A percentile compares a stretch with the other conserved stretches of the same genome.
Conservation (phyloP, 2,113 vertebrate species). For the Gymnocephalus cernua region DNA sequence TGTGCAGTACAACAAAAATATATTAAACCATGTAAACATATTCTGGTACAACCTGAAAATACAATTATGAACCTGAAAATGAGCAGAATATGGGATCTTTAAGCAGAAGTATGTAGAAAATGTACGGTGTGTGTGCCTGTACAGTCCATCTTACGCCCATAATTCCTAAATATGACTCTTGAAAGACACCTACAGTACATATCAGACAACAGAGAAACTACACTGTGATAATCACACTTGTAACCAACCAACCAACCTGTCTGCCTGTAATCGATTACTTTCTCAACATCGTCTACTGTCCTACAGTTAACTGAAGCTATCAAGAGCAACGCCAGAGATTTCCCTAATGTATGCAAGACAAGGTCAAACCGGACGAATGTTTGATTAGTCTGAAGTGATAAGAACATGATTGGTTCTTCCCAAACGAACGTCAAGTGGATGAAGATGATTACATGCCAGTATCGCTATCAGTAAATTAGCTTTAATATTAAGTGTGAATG, state of each 20-base stretch:
- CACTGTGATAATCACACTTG: too few species aligned
- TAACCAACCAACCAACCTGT: background rate
- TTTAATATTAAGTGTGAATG: background rate
- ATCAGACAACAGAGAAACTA: background rate
- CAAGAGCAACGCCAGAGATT: background rate
- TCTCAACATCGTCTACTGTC: background rate
- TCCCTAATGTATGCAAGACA: background rate
- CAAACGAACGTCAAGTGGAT: background rate
- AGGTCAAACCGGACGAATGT: background rate
- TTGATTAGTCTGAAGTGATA: background rate
- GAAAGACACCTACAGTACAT: background rate
- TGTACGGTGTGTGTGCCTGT: too few species aligned
- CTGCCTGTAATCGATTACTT: background rate
- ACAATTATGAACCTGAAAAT: too few species aligned
- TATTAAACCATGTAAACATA: too few species aligned
- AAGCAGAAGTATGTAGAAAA: too few species aligned
- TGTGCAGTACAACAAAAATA: too few species aligned
- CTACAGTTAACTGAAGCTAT: background rate
- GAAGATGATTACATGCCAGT: background rate
- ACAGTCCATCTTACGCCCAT: too few species aligned
- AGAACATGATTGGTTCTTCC: constrained; percentile 3
- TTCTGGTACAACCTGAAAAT: too few species aligned
- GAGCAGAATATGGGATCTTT: too few species aligned
- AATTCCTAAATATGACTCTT: background rate
- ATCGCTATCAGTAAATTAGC: background rate